Evolutionary conservation across 2,797 vertebrate genomes (phyloP).

Genomic region (Clarias laeviceps): DNA sequence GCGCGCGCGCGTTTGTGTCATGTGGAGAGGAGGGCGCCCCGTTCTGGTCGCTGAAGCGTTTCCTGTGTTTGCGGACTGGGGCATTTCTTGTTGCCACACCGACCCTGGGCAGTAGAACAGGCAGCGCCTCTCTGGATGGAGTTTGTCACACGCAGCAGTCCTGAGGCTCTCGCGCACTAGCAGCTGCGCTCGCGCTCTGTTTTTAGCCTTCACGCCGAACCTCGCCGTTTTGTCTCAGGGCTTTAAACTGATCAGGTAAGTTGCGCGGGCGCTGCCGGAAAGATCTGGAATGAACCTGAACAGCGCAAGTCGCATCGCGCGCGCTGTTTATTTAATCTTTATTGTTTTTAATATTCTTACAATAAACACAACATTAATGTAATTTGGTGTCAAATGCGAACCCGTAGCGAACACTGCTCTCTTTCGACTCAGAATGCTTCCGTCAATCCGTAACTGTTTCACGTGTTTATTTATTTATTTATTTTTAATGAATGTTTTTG

Average conservation of each 20-base stretch:
- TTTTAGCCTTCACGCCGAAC: not conserved
- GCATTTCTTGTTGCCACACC: not conserved
- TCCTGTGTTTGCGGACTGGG: not conserved
- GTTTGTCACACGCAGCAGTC: not conserved
- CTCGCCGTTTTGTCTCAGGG: not conserved
- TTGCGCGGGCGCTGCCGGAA: conserved; percentile 14
- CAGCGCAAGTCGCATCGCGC: not conserved
- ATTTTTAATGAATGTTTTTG: not conserved
- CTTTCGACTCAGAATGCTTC: too few relatives aligned
- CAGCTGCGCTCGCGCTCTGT: not conserved
- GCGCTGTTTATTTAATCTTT: too few relatives aligned
- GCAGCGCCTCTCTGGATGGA: conserved; percentile 1
- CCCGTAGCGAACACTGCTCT: not conserved
- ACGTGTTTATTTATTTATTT: not conserved
- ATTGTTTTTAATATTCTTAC: too few relatives aligned
- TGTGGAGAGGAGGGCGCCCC: not conserved
- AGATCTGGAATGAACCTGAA: not conserved
- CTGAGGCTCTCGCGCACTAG: not conserved
- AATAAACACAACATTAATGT: not conserved
- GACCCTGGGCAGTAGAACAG: not conserved
- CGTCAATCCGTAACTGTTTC: not conserved
- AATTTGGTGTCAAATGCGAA: not conserved
- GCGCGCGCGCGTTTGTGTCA: not conserved
- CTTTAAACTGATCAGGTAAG: conserved; percentile 9
- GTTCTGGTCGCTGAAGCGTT: conserved; percentile 6